These are phyloP conservation scores for Rhodinocichla rosea DNA, from an alignment of 2,113 vertebrate species.

Conservation along the genomic window DNA sequence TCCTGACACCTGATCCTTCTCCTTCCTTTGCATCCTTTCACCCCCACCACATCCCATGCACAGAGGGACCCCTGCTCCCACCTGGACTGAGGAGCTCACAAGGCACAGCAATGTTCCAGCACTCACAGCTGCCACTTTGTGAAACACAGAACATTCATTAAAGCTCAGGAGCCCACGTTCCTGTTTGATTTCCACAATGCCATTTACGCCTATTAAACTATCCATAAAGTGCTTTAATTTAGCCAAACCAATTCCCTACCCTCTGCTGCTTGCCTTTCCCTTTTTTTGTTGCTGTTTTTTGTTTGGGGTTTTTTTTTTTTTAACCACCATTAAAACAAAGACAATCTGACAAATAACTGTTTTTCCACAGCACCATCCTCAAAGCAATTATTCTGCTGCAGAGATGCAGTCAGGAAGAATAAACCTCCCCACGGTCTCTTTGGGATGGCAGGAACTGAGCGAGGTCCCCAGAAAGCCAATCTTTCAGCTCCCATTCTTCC, in stretches of 20 bases:
- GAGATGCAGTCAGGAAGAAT: constrained; percentile 44
- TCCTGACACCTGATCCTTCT: neutral
- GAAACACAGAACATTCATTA: neutral
- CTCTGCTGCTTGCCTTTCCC: neutral
- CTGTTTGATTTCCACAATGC: neutral
- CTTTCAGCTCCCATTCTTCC: constrained; percentile 58
- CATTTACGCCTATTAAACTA: neutral
- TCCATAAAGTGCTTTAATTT: neutral
- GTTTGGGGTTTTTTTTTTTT: neutral
- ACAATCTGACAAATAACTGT: neutral
- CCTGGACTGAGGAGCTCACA: accelerated
- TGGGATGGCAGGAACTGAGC: constrained; percentile 51
- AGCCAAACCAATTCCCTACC: neutral
- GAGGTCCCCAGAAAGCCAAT: constrained; percentile 20
- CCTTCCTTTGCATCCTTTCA: neutral
- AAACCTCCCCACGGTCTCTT: neutral
- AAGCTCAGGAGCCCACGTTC: neutral
- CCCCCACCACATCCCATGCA: neutral
- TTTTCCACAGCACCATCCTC: neutral
- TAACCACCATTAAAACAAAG: neutral
- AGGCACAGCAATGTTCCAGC: neutral
- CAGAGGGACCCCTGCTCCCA: neutral
- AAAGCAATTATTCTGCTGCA: neutral
- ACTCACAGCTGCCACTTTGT: neutral
- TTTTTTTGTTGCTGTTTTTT: neutral